phyloP scores from a whole-genome alignment of 2,797 vertebrate genomes.

The Rhynchonycteris naso region DNA sequence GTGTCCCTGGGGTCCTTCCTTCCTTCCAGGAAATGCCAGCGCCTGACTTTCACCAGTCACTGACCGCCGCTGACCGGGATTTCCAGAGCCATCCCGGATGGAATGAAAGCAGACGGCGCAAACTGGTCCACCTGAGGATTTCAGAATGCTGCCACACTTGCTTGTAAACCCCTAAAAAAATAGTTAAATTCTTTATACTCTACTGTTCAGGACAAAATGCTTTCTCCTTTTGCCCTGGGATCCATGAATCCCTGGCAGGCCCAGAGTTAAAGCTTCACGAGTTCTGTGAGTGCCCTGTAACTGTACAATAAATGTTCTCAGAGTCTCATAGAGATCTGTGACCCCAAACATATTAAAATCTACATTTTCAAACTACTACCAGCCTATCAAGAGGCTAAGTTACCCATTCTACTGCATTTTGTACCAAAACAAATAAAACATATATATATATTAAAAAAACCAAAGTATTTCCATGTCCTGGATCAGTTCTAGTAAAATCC shows the following conservation, averaged over 20 bases:
- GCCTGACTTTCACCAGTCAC: slow-evolving; percentile 30
- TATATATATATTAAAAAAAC: not conserved
- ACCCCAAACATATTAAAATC: not conserved
- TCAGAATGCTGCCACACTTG: not conserved
- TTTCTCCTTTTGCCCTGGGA: not conserved
- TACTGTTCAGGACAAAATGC: not conserved
- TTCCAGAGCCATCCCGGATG: slow-evolving; percentile 23
- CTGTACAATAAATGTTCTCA: not conserved
- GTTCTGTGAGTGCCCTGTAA: not conserved
- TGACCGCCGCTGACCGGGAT: not conserved
- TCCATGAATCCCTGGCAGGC: not conserved
- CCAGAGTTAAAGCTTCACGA: not conserved
- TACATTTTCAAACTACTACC: not conserved
- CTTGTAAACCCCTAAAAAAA: not conserved
- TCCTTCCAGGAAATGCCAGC: slow-evolving; percentile 48
- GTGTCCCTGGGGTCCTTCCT: slow-evolving; percentile 25
- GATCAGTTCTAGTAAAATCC: not conserved
- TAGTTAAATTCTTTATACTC: not conserved
- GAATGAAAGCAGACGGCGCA: not conserved
- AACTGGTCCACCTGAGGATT: not conserved
- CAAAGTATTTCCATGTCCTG: not conserved
- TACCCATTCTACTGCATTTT: not conserved
- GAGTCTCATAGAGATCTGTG: not conserved
- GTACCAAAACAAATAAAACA: not conserved
- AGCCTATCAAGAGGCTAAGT: not conserved